Evolutionary conservation across 2,888 invertebrate species (phyloP).

Genomic region (Xestia c-nigrum): DNA sequence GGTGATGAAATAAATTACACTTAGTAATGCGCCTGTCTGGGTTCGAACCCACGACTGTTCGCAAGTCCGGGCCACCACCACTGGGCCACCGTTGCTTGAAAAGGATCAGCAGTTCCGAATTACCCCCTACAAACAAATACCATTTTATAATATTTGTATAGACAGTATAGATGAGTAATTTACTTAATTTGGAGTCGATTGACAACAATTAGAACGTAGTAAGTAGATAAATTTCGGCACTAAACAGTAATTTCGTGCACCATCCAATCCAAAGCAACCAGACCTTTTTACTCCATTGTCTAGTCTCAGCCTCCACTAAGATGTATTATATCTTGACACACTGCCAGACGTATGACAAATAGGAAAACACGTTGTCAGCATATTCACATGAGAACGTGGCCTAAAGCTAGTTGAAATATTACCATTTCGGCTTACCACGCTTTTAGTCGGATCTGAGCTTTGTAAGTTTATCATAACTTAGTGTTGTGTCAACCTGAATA

Average conservation of each 20-base stretch:
- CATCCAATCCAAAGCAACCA: slow-evolving; percentile 13
- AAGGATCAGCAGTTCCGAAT: too few relatives aligned
- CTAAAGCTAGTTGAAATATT: slow-evolving; percentile 56
- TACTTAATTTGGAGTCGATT: too few relatives aligned
- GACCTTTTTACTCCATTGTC: slow-evolving; percentile 30
- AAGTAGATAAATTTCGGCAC: too few relatives aligned
- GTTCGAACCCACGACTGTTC: too few relatives aligned
- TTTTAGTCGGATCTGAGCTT: slow-evolving; percentile 34
- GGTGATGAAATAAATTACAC: too few relatives aligned
- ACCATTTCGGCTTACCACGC: slow-evolving; percentile 44
- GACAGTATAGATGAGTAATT: too few relatives aligned
- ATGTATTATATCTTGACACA: slow-evolving; percentile 52
- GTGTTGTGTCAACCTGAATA: slow-evolving; percentile 17
- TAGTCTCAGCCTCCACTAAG: slow-evolving; percentile 24
- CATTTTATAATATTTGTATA: too few relatives aligned
- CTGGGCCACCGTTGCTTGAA: too few relatives aligned
- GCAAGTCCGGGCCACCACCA: too few relatives aligned
- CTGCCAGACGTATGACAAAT: slow-evolving; percentile 54
- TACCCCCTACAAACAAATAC: too few relatives aligned
- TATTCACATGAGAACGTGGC: slow-evolving; percentile 51
- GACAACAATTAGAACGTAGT: too few relatives aligned
- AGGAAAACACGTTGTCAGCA: slow-evolving; percentile 58
- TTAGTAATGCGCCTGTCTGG: too few relatives aligned
- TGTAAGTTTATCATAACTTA: slow-evolving; percentile 41
- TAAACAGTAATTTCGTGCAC: not conserved